Base-by-base conservation (phyloP, 2,888 invertebrate species). In the Portevinia maculata region DNA sequence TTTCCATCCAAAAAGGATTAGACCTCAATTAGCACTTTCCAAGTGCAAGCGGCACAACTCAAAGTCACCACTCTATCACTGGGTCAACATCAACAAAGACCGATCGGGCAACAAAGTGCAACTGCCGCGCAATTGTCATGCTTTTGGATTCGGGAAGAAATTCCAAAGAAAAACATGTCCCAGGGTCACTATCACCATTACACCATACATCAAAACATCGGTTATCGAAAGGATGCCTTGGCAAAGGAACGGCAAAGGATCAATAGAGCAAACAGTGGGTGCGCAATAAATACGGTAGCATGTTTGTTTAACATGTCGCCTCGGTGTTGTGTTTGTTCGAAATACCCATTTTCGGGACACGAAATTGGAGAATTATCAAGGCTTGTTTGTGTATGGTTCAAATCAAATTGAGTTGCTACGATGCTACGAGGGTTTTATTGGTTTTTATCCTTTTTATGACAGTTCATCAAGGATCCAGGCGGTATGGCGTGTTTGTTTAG, bases 261-360 rank as follows among this genome's bases (percentile, higher is more conserved):
- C 75, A 48, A n/a, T 69, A 70, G 69, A 52, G 21, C 62, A 69
- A 70, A 69, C 39, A 74, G 21, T 57, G 67, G 62, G 41, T 69
- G 60, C n/a, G 81, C 62, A 75, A 78, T 76, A 83, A 78, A 83
- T 83, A 44, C 83, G 60, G 83, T 83, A 83, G 83, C 83, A 62
- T 83, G 78, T 83, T 83, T 83, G 76, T 71, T 83, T 46, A 83
- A 78, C 83, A 83, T 83, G 83, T 83, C 83, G 81, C 65, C 44
- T 39, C 17, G 64, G 64, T 60, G 39, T 46, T 64, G 60, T 55
- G 37, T 70, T 30, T 21, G 1, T 73, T 48, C 37, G 30, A 0
- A 15, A 32, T 48, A 39, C 41, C 50, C 19, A 15, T 41, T 57
- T 74, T 44, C 37, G 34, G 65, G 55, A 55, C 41, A 48, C 7